These are phyloP conservation scores for Pelagia noctiluca DNA, from an alignment of 30 jellyfish, hydroid and myxozoan species.

Conservation along the genomic window DNA sequence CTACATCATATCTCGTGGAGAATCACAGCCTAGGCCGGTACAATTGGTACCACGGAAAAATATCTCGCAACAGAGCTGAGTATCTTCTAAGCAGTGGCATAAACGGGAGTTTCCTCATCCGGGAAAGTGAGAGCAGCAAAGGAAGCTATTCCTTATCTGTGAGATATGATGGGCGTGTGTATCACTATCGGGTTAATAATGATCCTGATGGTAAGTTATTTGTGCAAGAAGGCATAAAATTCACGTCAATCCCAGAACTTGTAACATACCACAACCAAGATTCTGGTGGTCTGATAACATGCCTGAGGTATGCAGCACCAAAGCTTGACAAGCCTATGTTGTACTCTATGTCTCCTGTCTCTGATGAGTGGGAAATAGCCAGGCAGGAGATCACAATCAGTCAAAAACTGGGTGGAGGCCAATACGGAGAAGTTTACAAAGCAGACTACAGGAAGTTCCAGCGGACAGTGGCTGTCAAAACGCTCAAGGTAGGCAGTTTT, in stretches of 20 bases:
- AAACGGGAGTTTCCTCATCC: conserved; percentile 89
- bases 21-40: conserved; percentile 76
- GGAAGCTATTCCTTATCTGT: conserved; percentile 97
- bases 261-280: conserved; percentile 84
- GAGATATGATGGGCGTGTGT: conserved; percentile 92
- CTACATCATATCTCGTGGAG: conserved; percentile 82
- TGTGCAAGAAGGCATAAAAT: conserved; percentile 91
- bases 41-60: conserved; percentile 97
- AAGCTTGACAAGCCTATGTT: conserved; percentile 90
- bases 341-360: conserved; percentile 84
- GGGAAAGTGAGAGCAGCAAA: conserved; percentile 96
- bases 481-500: conserved; percentile 74
- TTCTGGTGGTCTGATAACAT: conserved; percentile 94
- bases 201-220: conserved; percentile 82
- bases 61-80: conserved; percentile 94
- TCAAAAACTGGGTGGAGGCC: conserved; percentile 97
- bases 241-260: conserved; percentile 82
- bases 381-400: conserved; percentile 93
- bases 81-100: conserved; percentile 94
- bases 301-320: conserved; percentile 93
- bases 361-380: conserved; percentile 96
- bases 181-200: conserved; percentile 90
- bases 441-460: conserved; percentile 90
- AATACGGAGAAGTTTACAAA: conserved; percentile 95
- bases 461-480: conserved; percentile 96